Evolutionary conservation across 2,113 vertebrate genomes (phyloP), one percentile per base, ranked within the genome.

Genomic region (Lynx canadensis): DNA sequence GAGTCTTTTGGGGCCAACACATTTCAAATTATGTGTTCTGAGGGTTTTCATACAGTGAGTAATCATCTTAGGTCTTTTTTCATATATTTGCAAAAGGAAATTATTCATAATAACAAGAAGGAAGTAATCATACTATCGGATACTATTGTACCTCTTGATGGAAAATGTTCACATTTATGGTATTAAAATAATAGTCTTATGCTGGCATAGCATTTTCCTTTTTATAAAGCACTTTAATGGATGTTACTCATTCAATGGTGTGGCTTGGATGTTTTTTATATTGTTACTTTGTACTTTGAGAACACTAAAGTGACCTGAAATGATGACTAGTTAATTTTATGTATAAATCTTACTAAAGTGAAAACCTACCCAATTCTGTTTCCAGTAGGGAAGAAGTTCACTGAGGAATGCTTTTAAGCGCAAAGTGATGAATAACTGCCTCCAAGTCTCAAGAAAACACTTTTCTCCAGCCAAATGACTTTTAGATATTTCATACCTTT

Each of bases 381-480:
- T 98, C 25, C 96, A 97, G 29, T 41, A 99, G 98, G 98, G 63
- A 98, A 98, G 93, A 97, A 94, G 89, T 73, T 97, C 36, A 1
- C 52, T 38, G 23, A 96, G 95, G 97, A 98, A 97, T 95, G 87
- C 97, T 97, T 98, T 98, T 97, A 96, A 98, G 97, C 79, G 81
- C 95, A 89, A 97, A 94, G 74, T 96, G 98, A 98, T 69, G 97
- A 96, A 97, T 94, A 96, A 95, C 98, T 97, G 97, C 96, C 91
- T 98, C 97, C 97, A 97, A 91, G 95, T 98, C 95, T 98, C 97
- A 98, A 98, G 97, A 98, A 94, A 94, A 98, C 48, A 48, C 79
- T 98, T 79, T 97, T 89, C 82, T 97, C 96, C 97, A 97, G 97
- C 96, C 96, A 98, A 98, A 78, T 76, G 68, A 38, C 92, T 93